These are phyloP conservation scores for Hydractinia echinata DNA, from an alignment of 30 jellyfish, hydroid and myxozoan genomes.

Conservation along the genomic window DNA sequence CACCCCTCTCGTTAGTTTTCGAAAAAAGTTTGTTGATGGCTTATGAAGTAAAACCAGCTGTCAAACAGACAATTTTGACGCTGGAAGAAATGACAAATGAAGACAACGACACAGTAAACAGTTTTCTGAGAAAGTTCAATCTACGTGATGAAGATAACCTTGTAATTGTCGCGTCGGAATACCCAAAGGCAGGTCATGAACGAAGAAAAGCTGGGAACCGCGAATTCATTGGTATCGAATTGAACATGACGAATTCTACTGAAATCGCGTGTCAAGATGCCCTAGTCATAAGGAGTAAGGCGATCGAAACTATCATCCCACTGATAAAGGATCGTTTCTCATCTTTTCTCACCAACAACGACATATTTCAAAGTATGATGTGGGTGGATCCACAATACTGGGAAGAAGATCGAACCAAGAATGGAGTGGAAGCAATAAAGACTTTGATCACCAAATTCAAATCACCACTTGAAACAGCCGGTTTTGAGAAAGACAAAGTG, in stretches of 20 bases:
- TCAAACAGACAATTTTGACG: not conserved
- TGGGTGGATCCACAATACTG: not conserved
- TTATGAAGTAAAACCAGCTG: slow-evolving; percentile 4
- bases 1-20: not conserved
- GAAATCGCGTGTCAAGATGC: not conserved
- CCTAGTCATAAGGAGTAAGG: too few relatives aligned
- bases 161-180: not conserved
- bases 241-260: not conserved
- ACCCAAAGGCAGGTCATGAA: not conserved
- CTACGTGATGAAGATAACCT: too few relatives aligned
- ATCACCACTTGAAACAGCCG: not conserved
- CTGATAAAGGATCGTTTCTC: not conserved
- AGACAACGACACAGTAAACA: not conserved
- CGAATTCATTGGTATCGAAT: not conserved
- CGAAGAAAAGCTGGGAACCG: too few relatives aligned
- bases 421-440: not conserved
- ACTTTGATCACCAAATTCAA: not conserved
- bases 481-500: not conserved
- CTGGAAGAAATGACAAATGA: not conserved
- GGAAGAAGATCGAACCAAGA: slow-evolving; percentile 9
- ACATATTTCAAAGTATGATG: not conserved
- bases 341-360: too few relatives aligned
- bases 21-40: not conserved
- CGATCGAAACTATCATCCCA: not conserved
- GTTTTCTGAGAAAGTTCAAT: too few relatives aligned